A percentile compares a stretch with the other conserved stretches of the same genome.
phyloP scores from a whole-genome alignment of 2,797 vertebrate genomes.

The Syngnathus acus region DNA sequence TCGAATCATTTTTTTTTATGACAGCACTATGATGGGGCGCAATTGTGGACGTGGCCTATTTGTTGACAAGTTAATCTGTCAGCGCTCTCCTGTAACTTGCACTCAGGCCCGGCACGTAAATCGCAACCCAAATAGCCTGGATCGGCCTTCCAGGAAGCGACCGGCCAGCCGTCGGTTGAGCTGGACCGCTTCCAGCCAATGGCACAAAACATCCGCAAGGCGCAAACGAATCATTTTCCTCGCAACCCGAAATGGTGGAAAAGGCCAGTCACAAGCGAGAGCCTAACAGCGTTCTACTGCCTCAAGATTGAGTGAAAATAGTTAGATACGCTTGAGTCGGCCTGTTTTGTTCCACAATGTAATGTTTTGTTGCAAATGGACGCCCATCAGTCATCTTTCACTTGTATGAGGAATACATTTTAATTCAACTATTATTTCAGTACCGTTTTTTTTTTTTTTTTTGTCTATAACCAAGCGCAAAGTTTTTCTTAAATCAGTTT shows the following conservation, averaged over 20 bases:
- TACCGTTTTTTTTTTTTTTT: too few relatives aligned
- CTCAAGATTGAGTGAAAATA: too few relatives aligned
- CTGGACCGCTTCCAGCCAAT: slow-evolving; percentile 61
- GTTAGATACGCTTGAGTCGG: too few relatives aligned
- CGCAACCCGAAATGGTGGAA: not conserved
- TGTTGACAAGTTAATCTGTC: slow-evolving; percentile 54
- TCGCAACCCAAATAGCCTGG: slow-evolving; percentile 65
- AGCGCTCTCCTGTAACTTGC: slow-evolving; percentile 42
- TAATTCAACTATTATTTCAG: too few relatives aligned
- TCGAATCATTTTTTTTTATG: too few relatives aligned
- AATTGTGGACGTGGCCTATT: not conserved
- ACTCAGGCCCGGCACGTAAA: slow-evolving; percentile 39
- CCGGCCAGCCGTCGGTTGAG: not conserved
- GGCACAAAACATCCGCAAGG: slow-evolving; percentile 53
- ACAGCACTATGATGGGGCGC: not conserved
- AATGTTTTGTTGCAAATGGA: too few relatives aligned
- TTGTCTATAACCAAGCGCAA: too few relatives aligned
- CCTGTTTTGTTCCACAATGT: too few relatives aligned
- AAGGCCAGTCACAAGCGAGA: not conserved
- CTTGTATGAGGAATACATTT: too few relatives aligned
- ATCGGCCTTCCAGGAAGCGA: slow-evolving; percentile 64
- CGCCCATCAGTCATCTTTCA: too few relatives aligned
- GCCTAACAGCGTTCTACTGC: too few relatives aligned
- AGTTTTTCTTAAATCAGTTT: too few relatives aligned
- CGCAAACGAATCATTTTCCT: slow-evolving; percentile 9